Conservation (phyloP, 2,797 vertebrate genomes). For the Phaenicophaeus curvirostris region DNA sequence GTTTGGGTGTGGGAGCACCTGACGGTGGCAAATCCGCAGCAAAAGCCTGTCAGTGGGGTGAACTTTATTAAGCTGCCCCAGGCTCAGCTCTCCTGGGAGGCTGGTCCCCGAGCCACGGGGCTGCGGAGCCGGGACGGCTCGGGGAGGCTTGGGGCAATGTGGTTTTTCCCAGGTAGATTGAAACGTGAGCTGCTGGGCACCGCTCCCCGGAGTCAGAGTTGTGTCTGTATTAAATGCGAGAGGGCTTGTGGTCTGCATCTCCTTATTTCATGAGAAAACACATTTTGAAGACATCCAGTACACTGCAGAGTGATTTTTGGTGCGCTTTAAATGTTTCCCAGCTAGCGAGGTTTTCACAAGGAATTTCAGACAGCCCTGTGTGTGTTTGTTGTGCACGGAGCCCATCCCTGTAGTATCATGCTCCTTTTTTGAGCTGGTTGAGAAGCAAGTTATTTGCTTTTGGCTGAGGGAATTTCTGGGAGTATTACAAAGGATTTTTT, state of each 20-base stretch:
- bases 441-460: constrained; percentile 65
- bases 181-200: fast-evolving
- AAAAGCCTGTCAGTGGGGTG: background rate
- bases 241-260: background rate
- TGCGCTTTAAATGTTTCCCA: background rate
- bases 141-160: background rate
- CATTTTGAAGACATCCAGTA: background rate
- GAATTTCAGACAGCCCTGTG: constrained; percentile 35
- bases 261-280: fast-evolving
- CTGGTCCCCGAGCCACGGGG: fast-evolving
- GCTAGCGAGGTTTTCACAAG: background rate
- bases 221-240: fast-evolving
- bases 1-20: background rate
- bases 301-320: background rate
- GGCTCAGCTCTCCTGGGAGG: background rate
- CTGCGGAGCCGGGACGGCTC: background rate
- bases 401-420: constrained; percentile 42
- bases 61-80: background rate
- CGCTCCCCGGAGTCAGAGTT: fast-evolving
- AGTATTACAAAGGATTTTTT: constrained; percentile 72
- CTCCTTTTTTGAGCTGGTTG: constrained; percentile 66
- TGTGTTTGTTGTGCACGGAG: constrained; percentile 41
- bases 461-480: constrained; percentile 74
- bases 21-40: background rate
- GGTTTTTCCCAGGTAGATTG: background rate